Evolutionary conservation across 2,888 invertebrate genomes (phyloP).

Genomic region (Herminia tarsipennalis): DNA sequence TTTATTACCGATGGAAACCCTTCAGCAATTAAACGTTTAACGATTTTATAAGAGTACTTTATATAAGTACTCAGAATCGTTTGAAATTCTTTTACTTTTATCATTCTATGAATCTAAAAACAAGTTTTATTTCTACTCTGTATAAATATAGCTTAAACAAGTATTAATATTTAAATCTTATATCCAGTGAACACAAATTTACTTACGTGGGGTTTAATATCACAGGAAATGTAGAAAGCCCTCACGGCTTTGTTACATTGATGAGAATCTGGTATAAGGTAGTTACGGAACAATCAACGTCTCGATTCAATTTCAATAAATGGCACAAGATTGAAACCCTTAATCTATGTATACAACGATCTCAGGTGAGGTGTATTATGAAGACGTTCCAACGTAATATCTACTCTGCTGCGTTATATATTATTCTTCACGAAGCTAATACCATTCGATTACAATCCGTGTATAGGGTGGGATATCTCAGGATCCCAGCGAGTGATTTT

Average conservation of each 20-base stretch:
- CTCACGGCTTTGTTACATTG: slow-evolving; percentile 23
- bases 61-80: neutral
- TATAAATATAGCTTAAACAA: too few species aligned
- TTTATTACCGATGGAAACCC: slow-evolving; percentile 10
- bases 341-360: slow-evolving; percentile 41
- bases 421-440: slow-evolving; percentile 43
- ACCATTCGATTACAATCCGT: slow-evolving; percentile 44
- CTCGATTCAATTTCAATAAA: slow-evolving; percentile 46
- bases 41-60: slow-evolving; percentile 1
- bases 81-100: too few species aligned
- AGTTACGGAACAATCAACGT: slow-evolving; percentile 40
- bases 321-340: slow-evolving; percentile 41
- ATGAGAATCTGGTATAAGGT: slow-evolving; percentile 35
- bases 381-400: slow-evolving; percentile 36
- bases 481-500: slow-evolving; percentile 40
- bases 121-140: too few species aligned
- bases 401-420: slow-evolving; percentile 34
- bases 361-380: slow-evolving; percentile 37
- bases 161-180: neutral
- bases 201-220: slow-evolving; percentile 18
- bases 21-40: slow-evolving; percentile 17
- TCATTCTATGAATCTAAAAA: too few species aligned
- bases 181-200: slow-evolving; percentile 3
- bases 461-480: slow-evolving; percentile 36
- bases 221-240: slow-evolving; percentile 8